phyloP scores from a whole-genome alignment of 2,797 vertebrate species.

The Lithobates pipiens region DNA sequence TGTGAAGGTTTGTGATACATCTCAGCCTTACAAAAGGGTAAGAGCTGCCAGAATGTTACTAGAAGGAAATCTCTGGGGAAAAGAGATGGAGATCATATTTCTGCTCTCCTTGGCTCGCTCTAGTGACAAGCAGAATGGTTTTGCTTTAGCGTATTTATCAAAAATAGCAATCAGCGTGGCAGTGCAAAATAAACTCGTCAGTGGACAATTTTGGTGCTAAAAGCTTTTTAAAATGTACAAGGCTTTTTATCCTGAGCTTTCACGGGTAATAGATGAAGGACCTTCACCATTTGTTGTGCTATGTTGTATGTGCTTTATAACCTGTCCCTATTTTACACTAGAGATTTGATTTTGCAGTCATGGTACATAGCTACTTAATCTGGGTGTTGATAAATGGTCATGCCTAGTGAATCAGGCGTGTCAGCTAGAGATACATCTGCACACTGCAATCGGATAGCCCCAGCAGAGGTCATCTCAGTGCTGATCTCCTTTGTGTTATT shows the following conservation, averaged over 20 bases:
- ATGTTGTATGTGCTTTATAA: conserved; percentile 17
- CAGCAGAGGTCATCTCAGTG: conserved; percentile 49
- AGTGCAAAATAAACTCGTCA: conserved; percentile 17
- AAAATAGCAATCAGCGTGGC: conserved; percentile 43
- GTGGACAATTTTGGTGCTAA: conserved; percentile 34
- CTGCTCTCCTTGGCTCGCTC: conserved; percentile 41
- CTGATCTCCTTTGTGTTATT: conserved; percentile 51
- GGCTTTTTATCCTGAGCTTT: conserved; percentile 23
- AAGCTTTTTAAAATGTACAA: conserved; percentile 43
- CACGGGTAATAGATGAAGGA: not conserved
- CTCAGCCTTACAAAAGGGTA: conserved; percentile 44
- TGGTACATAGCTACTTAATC: conserved; percentile 41
- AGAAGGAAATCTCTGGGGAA: conserved; percentile 31
- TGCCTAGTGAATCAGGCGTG: conserved; percentile 49
- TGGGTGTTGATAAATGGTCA: conserved; percentile 43
- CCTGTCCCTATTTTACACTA: conserved; percentile 20
- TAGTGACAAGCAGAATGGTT: conserved; percentile 49
- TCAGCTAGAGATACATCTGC: conserved; percentile 53
- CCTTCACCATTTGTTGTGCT: not conserved
- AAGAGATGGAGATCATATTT: conserved; percentile 49
- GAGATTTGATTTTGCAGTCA: conserved; percentile 30
- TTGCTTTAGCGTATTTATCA: conserved; percentile 42
- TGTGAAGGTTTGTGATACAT: conserved; percentile 54
- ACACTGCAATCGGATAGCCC: conserved; percentile 48
- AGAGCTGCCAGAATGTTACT: conserved; percentile 54